Conservation (phyloP, 2,113 vertebrate species). For the Pica pica region DNA sequence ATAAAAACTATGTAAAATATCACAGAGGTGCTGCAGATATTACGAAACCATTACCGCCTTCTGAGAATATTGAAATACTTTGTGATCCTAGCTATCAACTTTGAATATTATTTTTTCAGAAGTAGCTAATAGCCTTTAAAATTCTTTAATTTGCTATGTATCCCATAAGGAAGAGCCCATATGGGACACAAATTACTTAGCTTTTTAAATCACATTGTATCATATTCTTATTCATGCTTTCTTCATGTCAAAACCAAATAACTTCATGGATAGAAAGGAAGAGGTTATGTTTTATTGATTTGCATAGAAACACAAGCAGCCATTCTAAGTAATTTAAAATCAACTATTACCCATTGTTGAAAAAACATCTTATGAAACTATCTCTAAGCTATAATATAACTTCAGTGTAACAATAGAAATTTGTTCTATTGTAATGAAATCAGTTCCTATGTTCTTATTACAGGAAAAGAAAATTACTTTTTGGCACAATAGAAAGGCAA, state of each 20-base stretch:
- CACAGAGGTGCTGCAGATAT: background rate
- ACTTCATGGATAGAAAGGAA: background rate
- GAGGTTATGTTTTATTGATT: background rate
- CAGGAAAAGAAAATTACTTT: background rate
- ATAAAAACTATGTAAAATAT: slow-evolving; percentile 53
- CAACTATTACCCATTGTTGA: background rate
- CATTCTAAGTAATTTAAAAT: background rate
- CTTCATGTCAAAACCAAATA: background rate
- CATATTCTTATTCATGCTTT: background rate
- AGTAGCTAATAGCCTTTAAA: background rate
- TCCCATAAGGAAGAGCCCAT: background rate
- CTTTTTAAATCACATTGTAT: background rate
- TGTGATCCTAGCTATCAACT: background rate
- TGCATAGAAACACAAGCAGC: background rate
- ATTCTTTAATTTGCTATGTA: background rate
- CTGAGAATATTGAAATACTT: background rate
- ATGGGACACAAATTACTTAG: background rate
- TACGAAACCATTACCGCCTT: background rate
- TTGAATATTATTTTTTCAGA: background rate
- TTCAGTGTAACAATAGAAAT: background rate
- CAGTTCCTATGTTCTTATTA: background rate
- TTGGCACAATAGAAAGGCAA: background rate
- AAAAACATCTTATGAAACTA: background rate
- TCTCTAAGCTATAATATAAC: background rate
- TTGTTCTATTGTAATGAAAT: background rate